Evolutionary conservation across 2,888 invertebrate species (phyloP).

Genomic region (Gastrophysa polygoni): DNA sequence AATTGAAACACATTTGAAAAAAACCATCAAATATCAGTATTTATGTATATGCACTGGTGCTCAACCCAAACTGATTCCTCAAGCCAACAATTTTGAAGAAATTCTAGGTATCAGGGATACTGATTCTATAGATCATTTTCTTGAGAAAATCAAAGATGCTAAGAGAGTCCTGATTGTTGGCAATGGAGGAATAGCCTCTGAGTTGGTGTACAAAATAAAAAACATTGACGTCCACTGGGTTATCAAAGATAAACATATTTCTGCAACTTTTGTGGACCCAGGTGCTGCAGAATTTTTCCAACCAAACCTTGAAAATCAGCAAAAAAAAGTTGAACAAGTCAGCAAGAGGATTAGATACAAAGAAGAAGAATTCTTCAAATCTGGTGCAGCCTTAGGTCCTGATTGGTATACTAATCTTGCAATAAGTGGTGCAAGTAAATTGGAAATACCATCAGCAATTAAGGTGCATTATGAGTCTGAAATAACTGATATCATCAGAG

Average conservation of each 20-base stretch:
- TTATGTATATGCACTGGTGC: conserved; percentile 94
- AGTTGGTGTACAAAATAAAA: conserved; percentile 87
- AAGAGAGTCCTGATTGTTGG: conserved; percentile 84
- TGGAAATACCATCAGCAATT: conserved; percentile 56
- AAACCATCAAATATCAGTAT: conserved; percentile 72
- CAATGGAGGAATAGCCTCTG: conserved; percentile 99
- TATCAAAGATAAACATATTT: conserved; percentile 90
- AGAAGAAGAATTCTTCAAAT: conserved; percentile 63
- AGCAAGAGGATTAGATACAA: conserved; percentile 70
- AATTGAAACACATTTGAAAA: conserved; percentile 63
- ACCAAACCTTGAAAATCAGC: conserved; percentile 53
- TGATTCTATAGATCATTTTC: conserved; percentile 85
- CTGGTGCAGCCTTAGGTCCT: conserved; percentile 93
- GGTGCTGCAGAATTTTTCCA: conserved; percentile 95
- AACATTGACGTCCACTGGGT: conserved; percentile 91
- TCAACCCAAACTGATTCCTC: conserved; percentile 76
- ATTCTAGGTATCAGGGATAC: conserved; percentile 93
- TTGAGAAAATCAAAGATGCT: conserved; percentile 70
- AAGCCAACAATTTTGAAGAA: conserved; percentile 63
- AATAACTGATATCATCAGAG: conserved; percentile 58
- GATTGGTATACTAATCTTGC: conserved; percentile 87
- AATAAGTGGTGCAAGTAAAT: conserved; percentile 60
- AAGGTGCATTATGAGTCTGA: conserved; percentile 69
- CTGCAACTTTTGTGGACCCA: conserved; percentile 93
- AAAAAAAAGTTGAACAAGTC: conserved; percentile 31